Base-by-base conservation (phyloP, 1,140 invertebrate genomes). In the Drosophila virilis region DNA sequence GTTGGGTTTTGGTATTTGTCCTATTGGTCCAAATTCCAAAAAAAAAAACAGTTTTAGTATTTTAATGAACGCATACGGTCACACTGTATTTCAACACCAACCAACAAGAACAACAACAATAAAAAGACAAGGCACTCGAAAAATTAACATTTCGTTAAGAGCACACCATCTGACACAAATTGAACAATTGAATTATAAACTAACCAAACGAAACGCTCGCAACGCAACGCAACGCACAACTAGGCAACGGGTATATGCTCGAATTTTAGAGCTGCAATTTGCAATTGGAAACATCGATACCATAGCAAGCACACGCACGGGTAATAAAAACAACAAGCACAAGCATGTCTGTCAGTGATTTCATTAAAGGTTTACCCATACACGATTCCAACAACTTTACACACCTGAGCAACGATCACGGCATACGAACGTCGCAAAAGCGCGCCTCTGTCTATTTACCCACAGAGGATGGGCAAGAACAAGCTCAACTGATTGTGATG, bases 401-500 rank as follows among this genome's bases (percentile, higher is more conserved):
- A 15, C 95, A 96, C 91, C 97, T 97, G 91, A 97, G 98, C 92
- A 96, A 96, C 37, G 97, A 98, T 89, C 96, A 95, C 79, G 96
- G 96, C 42, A 97, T 96, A 78, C 95, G 96, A 92, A 96, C 95
- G 37, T 96, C 96, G 92, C 95, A 96, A 8, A 97, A 97, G 93
- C 95, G 96, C 81, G 97, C 97, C 51, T 97, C 97, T 13, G 96
- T 98, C 43, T 98, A 98, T 93, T 94, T 98, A 59, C 96, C 97
- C 40, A 98, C 97, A 17, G 97, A 97, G 92, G 97, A 98, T 89
- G 95, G 96, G 92, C 96, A 97, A 75, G 70, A 73, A 12, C 97
- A 97, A 42, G 96, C 98, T 93, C 97, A 98, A 97, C 96, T 98
- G 83, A 98, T 98, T 92, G 97, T 98, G 28, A 98, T 97, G 91